Evolutionary conservation across 1,140 invertebrate genomes (phyloP), one percentile per base, ranked within the genome.

Genomic region (Megalonaias nervosa): DNA sequence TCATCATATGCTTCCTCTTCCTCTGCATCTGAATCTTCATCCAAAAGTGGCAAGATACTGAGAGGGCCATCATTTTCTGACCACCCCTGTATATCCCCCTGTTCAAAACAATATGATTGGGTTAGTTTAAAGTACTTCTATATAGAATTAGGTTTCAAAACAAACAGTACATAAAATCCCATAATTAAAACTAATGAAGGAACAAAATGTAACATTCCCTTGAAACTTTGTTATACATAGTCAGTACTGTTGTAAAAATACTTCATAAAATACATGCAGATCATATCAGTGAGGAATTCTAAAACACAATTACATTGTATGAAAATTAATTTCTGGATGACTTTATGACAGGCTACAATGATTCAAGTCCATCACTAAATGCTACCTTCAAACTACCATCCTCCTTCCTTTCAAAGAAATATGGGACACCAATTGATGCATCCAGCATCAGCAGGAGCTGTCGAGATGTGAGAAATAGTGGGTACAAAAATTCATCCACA

Each of bases 401-500:
- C n/a, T 81, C 74, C 3, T 81, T 75, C 26, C 81, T 68, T 19
- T 67, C 60, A 73, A 84, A 84, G 67, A 83, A 85, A 26, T 68
- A 62, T 26, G 74, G 71, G 38, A 31, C 56, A 21, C 64, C 69
- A 17, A 85, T 26, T 19, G 82, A 83, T 4, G 69, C 83, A 76
- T 84, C 83, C 16, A 84, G 74, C 58, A 81, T 67, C 2, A 81
- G 38, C 23, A 82, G 71, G 2, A 82, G 66, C 23, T 82, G 76
- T 57, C 72, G 60, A n/a, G 82, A 79, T 12, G 80, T 83, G 15
- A 85, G 31, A 62, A 85, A 83, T 48, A 85, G n/a, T 2, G 84
- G 84, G 70, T 73, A 85, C 16, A n/a, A 11, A 55, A 68, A 61
- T 12, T 77, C 64, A 15, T 55, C 15, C n/a, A 74, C 61, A 38